These are phyloP conservation scores for Epinotia nisella DNA, from an alignment of 2,888 invertebrate genomes.

Conservation along the genomic window DNA sequence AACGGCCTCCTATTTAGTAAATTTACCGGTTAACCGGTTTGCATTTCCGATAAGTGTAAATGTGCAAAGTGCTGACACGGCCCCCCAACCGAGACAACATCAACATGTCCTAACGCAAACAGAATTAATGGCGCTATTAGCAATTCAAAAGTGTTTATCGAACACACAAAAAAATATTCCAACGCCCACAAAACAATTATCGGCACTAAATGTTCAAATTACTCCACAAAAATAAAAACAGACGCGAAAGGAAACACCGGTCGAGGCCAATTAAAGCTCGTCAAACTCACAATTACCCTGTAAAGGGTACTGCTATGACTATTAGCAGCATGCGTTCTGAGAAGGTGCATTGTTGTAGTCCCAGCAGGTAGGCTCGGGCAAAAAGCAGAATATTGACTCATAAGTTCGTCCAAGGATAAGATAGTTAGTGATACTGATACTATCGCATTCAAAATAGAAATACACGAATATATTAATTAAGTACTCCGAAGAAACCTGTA, in stretches of 20 bases:
- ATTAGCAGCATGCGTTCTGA: constrained; percentile 53
- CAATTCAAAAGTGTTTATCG: constrained; percentile 50
- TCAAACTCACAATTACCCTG: constrained; percentile 55
- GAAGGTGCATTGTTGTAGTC: constrained; percentile 51
- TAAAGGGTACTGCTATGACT: constrained; percentile 54
- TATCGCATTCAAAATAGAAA: background rate
- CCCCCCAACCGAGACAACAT: constrained; percentile 66
- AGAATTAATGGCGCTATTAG: constrained; percentile 47
- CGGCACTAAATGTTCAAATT: constrained; percentile 48
- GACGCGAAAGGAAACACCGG: constrained; percentile 45
- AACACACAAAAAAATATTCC: constrained; percentile 52
- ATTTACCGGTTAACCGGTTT: no score
- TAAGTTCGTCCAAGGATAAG: constrained; percentile 31
- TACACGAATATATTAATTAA: background rate
- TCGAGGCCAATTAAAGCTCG: constrained; percentile 47
- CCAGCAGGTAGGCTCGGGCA: constrained; percentile 46
- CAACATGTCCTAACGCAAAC: constrained; percentile 60
- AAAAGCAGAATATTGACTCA: constrained; percentile 46
- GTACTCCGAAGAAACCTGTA: background rate
- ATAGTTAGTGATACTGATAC: background rate
- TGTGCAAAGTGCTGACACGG: constrained; percentile 75
- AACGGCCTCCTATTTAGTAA: no score
- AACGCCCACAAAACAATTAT: constrained; percentile 53
- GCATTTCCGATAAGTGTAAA: no score
- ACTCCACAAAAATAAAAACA: constrained; percentile 51